phyloP scores from a whole-genome alignment of 64 coral and sea anemone genomes.

The Actinia equina region DNA sequence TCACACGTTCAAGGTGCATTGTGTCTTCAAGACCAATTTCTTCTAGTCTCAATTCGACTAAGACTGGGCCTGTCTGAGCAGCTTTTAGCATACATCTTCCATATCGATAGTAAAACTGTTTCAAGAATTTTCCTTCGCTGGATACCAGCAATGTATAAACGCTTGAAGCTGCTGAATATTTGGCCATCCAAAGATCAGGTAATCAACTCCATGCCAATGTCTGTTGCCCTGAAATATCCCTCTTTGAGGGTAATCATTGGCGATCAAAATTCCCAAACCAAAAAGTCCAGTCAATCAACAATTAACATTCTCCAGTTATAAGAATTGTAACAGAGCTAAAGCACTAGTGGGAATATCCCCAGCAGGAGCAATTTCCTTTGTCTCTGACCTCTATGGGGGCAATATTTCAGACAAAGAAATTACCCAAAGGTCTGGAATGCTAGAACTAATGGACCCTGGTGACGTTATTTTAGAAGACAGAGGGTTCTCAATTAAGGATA shows the following conservation, averaged over 20 bases:
- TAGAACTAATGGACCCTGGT: slow-evolving; percentile 30
- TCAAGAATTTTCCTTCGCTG: slow-evolving; percentile 33
- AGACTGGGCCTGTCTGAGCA: slow-evolving; percentile 27
- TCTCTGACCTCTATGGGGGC: slow-evolving; percentile 41
- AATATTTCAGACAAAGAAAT: slow-evolving; percentile 33
- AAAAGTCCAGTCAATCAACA: slow-evolving; percentile 22
- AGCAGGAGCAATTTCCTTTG: slow-evolving; percentile 32
- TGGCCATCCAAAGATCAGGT: slow-evolving; percentile 32
- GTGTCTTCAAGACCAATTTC: slow-evolving; percentile 9
- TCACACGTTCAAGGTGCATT: not conserved
- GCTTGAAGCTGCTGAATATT: slow-evolving; percentile 30
- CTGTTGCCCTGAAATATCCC: slow-evolving; percentile 28
- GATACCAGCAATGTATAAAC: slow-evolving; percentile 20
- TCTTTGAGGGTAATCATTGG: slow-evolving; percentile 32
- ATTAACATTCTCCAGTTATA: slow-evolving; percentile 11
- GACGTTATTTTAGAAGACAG: slow-evolving; percentile 32
- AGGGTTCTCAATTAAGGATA: not conserved
- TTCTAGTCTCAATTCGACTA: slow-evolving; percentile 25
- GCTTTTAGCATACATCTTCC: slow-evolving; percentile 30
- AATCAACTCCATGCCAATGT: slow-evolving; percentile 28
- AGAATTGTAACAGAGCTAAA: slow-evolving; percentile 45
- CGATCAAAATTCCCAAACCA: slow-evolving; percentile 40
- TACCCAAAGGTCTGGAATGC: slow-evolving; percentile 23
- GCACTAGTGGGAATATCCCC: slow-evolving; percentile 39
- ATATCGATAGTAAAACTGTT: slow-evolving; percentile 7